These are phyloP conservation scores for Acanthurus leucopareius DNA, from an alignment of 2,797 vertebrate genomes.

Conservation along the genomic window DNA sequence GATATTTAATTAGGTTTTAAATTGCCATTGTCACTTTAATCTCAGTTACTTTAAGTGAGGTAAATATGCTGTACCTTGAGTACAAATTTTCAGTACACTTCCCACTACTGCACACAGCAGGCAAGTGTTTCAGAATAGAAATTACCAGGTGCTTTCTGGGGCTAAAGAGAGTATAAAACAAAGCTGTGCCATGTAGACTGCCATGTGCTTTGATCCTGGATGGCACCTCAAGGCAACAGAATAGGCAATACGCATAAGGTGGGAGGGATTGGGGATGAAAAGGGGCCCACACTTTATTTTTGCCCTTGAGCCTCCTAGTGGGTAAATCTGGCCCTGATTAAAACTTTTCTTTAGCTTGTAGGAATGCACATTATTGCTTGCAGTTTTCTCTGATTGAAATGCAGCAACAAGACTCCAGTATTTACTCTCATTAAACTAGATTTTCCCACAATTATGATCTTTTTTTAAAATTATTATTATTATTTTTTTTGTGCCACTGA, in stretches of 20 bases:
- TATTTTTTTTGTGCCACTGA: conserved; percentile 51
- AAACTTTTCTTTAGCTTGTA: conserved; percentile 17
- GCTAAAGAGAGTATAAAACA: neutral
- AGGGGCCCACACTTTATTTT: neutral
- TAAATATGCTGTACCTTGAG: too few relatives aligned
- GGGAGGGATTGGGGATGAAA: neutral
- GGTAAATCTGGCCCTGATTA: conserved; percentile 9
- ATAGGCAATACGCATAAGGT: neutral
- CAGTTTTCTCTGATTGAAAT: conserved; percentile 17
- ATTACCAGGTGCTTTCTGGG: neutral
- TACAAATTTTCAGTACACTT: too few relatives aligned
- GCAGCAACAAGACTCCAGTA: conserved; percentile 32
- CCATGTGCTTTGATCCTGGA: neutral
- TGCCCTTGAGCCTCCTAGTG: neutral
- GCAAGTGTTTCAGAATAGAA: neutral
- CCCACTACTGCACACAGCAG: too few relatives aligned
- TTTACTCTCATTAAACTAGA: conserved; percentile 44
- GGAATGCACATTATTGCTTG: conserved; percentile 2
- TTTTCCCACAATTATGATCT: conserved; percentile 51
- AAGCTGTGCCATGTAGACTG: neutral
- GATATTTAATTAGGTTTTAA: too few relatives aligned
- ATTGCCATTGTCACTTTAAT: too few relatives aligned
- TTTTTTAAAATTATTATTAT: too few relatives aligned
- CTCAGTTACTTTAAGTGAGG: too few relatives aligned
- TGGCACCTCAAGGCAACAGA: too few relatives aligned